Percentiles rank a stretch among this genome's conserved stretches.
phyloP scores from a whole-genome alignment of 2,797 vertebrate genomes.

The Gouania willdenowi region DNA sequence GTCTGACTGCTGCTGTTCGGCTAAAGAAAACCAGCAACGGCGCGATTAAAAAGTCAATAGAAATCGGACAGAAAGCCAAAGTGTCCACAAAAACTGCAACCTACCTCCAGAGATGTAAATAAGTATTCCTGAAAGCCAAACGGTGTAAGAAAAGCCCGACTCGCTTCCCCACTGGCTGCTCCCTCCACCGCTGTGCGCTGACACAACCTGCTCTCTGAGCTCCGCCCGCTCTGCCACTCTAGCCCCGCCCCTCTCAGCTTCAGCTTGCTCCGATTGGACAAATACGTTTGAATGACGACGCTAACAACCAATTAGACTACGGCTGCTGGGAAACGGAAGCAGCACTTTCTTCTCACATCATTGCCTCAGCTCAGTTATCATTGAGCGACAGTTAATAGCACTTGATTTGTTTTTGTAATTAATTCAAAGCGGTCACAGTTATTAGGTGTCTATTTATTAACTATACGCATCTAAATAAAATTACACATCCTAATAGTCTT shows the following conservation, averaged over 20 bases:
- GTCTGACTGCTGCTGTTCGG: constrained; percentile 21
- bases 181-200: constrained; percentile 49
- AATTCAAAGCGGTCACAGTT: too few species aligned
- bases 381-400: too few species aligned
- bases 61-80: too few species aligned
- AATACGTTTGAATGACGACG: constrained; percentile 16
- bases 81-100: not conserved
- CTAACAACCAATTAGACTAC: constrained; percentile 39
- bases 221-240: constrained; percentile 31
- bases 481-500: too few species aligned
- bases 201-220: constrained; percentile 37
- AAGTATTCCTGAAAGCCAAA: constrained; percentile 55
- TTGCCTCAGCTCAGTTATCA: too few species aligned
- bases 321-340: not conserved
- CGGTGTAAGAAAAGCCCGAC: constrained; percentile 35
- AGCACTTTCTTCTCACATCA: not conserved
- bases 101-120: constrained; percentile 66
- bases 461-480: too few species aligned
- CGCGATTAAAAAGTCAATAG: not conserved
- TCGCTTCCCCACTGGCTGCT: constrained; percentile 41
- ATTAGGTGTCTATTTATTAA: too few species aligned
- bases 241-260: constrained; percentile 39
- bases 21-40: not conserved
- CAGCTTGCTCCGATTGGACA: constrained; percentile 25
- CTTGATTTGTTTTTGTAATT: too few species aligned